These are phyloP conservation scores for Cremastobaeus sp. DNA, from an alignment of 2,888 invertebrate species.

Conservation along the genomic window DNA sequence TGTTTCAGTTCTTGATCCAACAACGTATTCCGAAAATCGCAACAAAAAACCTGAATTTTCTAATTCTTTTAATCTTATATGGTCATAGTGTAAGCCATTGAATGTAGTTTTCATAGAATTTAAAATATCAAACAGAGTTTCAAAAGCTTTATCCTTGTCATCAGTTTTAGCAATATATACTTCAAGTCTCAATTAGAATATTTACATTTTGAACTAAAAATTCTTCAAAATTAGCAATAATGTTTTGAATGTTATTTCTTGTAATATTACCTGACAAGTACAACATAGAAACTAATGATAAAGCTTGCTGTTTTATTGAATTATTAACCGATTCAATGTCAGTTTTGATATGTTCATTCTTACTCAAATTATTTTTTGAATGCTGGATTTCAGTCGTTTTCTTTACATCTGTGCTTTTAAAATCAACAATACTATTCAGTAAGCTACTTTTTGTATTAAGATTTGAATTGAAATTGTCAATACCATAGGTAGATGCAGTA, in stretches of 20 bases:
- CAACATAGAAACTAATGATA: not conserved
- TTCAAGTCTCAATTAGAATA: too few species aligned
- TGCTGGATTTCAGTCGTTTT: not conserved
- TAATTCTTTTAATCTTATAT: slow-evolving; percentile 6
- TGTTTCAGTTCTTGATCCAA: too few species aligned
- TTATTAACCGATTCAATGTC: too few species aligned
- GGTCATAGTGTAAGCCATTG: not conserved
- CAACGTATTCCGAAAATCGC: too few species aligned
- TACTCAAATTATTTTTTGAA: not conserved
- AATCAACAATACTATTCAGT: too few species aligned
- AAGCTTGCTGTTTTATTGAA: not conserved
- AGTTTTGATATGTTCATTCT: too few species aligned
- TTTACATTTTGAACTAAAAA: not conserved
- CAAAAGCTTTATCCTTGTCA: not conserved
- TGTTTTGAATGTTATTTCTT: not conserved
- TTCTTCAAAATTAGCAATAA: not conserved
- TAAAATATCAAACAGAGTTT: slow-evolving; percentile 1
- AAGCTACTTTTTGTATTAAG: too few species aligned
- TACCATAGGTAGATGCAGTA: too few species aligned
- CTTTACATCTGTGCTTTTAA: too few species aligned
- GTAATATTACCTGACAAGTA: not conserved
- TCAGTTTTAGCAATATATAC: too few species aligned
- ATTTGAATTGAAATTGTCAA: too few species aligned
- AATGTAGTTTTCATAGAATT: not conserved
- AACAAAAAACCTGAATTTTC: too few species aligned